Evolutionary conservation across 2,113 vertebrate genomes (phyloP), one percentile per base, ranked within the genome.

Genomic region (Holacanthus passer): DNA sequence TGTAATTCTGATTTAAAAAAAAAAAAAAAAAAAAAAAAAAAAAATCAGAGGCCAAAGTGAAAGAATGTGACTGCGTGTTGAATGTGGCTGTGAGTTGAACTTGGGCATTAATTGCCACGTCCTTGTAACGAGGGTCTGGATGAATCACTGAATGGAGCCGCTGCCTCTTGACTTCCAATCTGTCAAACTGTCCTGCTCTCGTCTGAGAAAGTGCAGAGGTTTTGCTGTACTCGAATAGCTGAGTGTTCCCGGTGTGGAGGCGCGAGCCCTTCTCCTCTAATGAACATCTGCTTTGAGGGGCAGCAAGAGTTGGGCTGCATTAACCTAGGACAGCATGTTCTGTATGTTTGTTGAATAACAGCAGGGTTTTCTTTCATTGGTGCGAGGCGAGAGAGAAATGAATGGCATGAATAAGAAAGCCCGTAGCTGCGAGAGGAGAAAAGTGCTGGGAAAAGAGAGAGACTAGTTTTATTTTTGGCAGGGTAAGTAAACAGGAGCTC

Each of bases 311-410:
- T 47, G 24, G 32, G 69, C 73, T 50, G 41, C 39, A 72, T 83
- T 76, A 88, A 81, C 70, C 48, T 6, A 14, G 65, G 62, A 75
- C 60, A 43, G 58, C 59, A 70, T 87, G 71, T 73, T 81, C 84
- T 75, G 50, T 47, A 29, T 79, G 55, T 86, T 92, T 81, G 71
- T 73, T 75, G 68, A 79, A 79, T 68, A 65, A 79, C 53, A 62
- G 39, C 58, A 67, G 63, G 37, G 50, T 27, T 27, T 55, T 64
- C 35, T 48, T 58, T 41, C 37, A 43, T 81, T 71, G 58, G n/a
- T n/a, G 39, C 5, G 3, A 55, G 35, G 47, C 55, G n/a, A 47
- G 22, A 73, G 24, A 59, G 66, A 82, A 86, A 64, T 77, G 67
- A 85, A 71, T 84, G 43, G 63, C 56, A 39, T 81, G 50, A 80